phyloP scores from a whole-genome alignment of 2,888 invertebrate species.

The Ryuthela nishihirai region DNA sequence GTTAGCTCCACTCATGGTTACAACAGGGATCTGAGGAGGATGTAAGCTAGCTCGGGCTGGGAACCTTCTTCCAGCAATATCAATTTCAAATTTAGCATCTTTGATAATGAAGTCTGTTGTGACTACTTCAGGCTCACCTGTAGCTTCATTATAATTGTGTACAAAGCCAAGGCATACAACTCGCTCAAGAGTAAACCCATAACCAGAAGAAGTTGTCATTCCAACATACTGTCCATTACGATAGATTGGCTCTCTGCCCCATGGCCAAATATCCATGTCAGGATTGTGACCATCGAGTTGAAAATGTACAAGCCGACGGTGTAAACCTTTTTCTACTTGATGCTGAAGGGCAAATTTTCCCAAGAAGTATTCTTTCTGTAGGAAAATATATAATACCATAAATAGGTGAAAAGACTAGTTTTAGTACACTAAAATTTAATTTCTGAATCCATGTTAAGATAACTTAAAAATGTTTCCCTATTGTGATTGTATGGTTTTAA shows the following conservation, averaged over 20 bases:
- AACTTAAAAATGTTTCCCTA: no score
- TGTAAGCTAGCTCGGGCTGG: conserved; percentile 65
- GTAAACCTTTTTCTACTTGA: conserved; percentile 80
- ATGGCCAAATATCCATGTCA: conserved; percentile 90
- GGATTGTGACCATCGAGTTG: conserved; percentile 85
- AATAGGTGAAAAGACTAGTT: conserved; percentile 43
- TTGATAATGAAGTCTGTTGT: conserved; percentile 77
- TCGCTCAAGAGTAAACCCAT: conserved; percentile 88
- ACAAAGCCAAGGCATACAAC: conserved; percentile 94
- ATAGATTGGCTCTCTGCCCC: conserved; percentile 94
- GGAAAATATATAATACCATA: no score
- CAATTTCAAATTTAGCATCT: conserved; percentile 84
- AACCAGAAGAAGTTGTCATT: conserved; percentile 91
- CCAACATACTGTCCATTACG: conserved; percentile 83
- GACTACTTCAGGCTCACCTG: conserved; percentile 66
- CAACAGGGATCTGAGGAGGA: conserved; percentile 53
- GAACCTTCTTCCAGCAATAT: conserved; percentile 77
- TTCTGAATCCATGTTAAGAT: no score
- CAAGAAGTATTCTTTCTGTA: conserved; percentile 69
- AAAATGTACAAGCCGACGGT: conserved; percentile 86
- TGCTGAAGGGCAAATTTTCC: conserved; percentile 80
- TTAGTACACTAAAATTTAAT: no score
- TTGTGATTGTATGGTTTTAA: no score
- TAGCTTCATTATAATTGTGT: conserved; percentile 45
- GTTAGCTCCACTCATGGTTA: conserved; percentile 37